Evolutionary conservation across 2,113 vertebrate species (phyloP), one percentile per base, ranked within the genome.

Genomic region (Bagarius yarrelli): DNA sequence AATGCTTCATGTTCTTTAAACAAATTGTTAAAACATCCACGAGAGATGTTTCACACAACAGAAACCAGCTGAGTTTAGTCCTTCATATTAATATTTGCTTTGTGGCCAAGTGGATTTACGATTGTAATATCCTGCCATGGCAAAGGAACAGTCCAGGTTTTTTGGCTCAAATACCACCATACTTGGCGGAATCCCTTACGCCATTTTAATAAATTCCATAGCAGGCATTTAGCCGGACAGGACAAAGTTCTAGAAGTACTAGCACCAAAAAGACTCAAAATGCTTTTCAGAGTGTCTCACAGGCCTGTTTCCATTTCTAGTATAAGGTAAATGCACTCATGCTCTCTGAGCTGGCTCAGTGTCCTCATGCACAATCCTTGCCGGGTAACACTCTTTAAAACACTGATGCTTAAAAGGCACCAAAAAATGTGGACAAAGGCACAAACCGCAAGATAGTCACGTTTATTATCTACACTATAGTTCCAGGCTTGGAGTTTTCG

Each of bases 401-500:
- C 44, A 80, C 80, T 87, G 89, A 27, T 74, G 69, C 64, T 83
- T 85, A 88, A 89, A 87, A 88, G 85, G 90, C 74, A 73, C 57
- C 76, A 75, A 59, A 52, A 60, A 70, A 16, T 50, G 57, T 15
- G 36, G n/a, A 64, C 50, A 95, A 83, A 98, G 96, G 96, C 95
- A 96, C 95, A 69, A 89, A 55, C 55, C 83, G 50, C 1, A 87
- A 53, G 82, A 90, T 82, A 77, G 85, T 70, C 85, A 82, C 69
- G 71, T 2, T 36, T 50, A 5, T 19, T 79, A 55, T 14, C 93
- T 96, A 99, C 80, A 99, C 98, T 36, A 99, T 96, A 0, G 98
- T 99, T 89, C 97, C 98, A 0, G 97, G 96, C 87, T 98, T 97
- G 8, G 96, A 96, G 85, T 96, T 94, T 87, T 97, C 96, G 0